Evolutionary conservation across 2,797 vertebrate genomes (phyloP), one percentile per base, ranked within the genome.

Genomic region (Poeciliopsis gracilis): DNA sequence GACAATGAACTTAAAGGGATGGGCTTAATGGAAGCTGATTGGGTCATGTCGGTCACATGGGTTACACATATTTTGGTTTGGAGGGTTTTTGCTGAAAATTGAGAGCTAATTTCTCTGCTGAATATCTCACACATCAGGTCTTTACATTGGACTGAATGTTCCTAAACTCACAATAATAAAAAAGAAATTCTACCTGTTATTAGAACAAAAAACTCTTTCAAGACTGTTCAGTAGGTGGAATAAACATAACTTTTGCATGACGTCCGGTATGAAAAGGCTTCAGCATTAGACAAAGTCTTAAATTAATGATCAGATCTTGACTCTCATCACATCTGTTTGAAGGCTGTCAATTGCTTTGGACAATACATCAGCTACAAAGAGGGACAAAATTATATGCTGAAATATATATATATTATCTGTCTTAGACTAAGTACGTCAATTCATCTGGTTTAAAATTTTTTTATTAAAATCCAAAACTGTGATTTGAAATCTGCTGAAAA

Each of bases 311-410:
- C 33, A 98, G 93, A 43, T 87, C 84, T 84, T 95, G 96, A 61
- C 96, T 96, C 86, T 97, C 96, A 84, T 96, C 96, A 23, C 90
- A 93, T 92, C 93, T 95, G 87, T 4, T 0, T 84, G 93, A 78
- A 99, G 94, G 23, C 93, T 91, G 83, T 95, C 95, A 89, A 97
- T 95, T 0, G 95, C 96, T 78, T 96, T 97, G 82, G 97, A 96
- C 92, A 98, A 79, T 45, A 96, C 94, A 89, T 98, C 97, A 81
- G 94, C 97, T 98, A 57, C 23, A 57, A 61, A 61, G 7, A 18
- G 13, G 28, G 13, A 16, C 8, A n/a, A 13, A 28, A 59, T 6
- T 0, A 18, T 30, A 30, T 61, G 28, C 30, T 33, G 6, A 30
- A 18, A 38, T 38, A 38, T 38, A 38, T 36, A 36, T 36, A 36